phyloP scores from a whole-genome alignment of 2,888 invertebrate species.

The Latrodectus elegans region DNA sequence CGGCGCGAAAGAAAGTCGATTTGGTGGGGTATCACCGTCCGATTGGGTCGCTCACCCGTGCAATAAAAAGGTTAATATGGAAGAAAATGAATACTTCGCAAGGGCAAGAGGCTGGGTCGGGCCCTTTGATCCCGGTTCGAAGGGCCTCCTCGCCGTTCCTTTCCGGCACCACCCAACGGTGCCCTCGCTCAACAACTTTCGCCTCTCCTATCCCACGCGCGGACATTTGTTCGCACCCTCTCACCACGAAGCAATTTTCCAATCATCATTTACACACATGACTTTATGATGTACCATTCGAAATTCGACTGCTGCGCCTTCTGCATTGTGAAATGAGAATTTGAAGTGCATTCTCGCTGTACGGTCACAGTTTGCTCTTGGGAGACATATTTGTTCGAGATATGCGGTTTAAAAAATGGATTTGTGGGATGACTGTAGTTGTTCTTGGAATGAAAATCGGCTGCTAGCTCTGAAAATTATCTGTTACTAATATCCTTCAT shows the following conservation, averaged over 20 bases:
- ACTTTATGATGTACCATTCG: neutral
- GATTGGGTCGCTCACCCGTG: neutral
- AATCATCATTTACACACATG: neutral
- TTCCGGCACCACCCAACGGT: slow-evolving; percentile 46
- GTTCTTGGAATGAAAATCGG: no score
- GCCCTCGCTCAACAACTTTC: slow-evolving; percentile 1
- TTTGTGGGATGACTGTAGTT: no score
- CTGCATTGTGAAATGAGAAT: neutral
- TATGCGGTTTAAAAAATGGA: no score
- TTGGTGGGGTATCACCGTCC: neutral
- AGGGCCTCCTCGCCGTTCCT: slow-evolving; percentile 22
- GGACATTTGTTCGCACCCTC: neutral
- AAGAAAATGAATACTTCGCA: slow-evolving; percentile 1
- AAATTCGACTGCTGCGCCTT: neutral
- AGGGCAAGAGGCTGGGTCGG: slow-evolving; percentile 28
- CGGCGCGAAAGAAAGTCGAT: no score
- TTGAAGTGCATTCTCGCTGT: no score
- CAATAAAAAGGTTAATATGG: slow-evolving; percentile 11
- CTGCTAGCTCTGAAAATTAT: no score
- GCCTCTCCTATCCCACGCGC: neutral
- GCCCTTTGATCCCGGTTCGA: slow-evolving; percentile 34
- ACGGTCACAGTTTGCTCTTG: no score
- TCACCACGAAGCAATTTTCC: neutral
- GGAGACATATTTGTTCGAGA: no score
- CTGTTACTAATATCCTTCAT: no score